Base-by-base conservation (phyloP, 30 jellyfish, hydroid and myxozoan species). In the Aurelia aurita region DNA sequence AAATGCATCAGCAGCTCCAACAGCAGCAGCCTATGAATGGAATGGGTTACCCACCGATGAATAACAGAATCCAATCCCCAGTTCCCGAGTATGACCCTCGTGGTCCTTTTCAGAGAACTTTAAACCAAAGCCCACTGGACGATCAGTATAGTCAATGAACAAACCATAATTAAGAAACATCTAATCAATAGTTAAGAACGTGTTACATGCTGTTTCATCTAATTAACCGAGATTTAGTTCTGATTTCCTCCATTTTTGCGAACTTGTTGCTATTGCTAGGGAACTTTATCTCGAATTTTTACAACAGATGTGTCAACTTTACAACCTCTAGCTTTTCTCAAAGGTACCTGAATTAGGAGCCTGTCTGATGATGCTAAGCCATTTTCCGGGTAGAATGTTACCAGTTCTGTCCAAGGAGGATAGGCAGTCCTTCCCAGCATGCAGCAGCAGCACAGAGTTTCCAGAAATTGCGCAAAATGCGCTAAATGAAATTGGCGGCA, bases 181-280 rank as follows among this genome's bases (percentile, higher is more conserved):
- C 1, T 10, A 65, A 6, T 13, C 63, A 53, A 53, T 53, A 53
- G 23, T 53, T 53, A 1, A 53, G 5, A 53, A 53, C 7, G 7
- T 53, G 2, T 53, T 53, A 53, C 16, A 13, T 14, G 18, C 29
- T 22, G 72, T 14, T 22, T 65, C 26, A 46, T 25, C 23, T 25
- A 26, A 32, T 65, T 22, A 25, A 22, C 57, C n/a, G 3, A 6
- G 26, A 65, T 25, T 70, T 20, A 53, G 63, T 53, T 6, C 63
- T 13, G 82, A 18, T 70, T 35, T 16, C 43, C 66, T 70, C 64
- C 64, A 45, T 35, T 44, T 45, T 34, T 70, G 66, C 46, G 54
- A 32, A 65, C 77, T 3, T 22, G 43, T 16, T 22, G 54, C 54
- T 9, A 65, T 19, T 43, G 77, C 77, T 5, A 65, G 77, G 46